Conservation (phyloP, 1,140 invertebrate genomes). For the Papilio glaucus region DNA sequence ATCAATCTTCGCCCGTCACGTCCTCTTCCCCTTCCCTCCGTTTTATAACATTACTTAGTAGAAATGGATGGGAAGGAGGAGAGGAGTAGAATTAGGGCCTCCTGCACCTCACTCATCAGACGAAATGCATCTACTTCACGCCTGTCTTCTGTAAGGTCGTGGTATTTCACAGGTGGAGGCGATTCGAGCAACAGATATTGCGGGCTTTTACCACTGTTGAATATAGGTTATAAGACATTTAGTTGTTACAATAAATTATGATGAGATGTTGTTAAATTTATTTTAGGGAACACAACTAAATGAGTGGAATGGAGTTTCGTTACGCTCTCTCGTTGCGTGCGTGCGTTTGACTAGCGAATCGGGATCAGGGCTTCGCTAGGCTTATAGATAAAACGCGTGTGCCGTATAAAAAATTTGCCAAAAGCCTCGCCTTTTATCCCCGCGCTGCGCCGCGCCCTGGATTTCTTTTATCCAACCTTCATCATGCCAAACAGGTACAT, state of each 20-base stretch:
- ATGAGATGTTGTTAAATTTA: background rate
- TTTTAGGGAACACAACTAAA: background rate
- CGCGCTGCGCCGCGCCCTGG: constrained; percentile 34
- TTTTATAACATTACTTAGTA: no score
- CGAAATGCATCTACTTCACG: no score
- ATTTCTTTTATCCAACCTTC: constrained; percentile 53
- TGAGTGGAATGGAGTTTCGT: background rate
- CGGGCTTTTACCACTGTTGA: no score
- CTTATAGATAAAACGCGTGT: constrained; percentile 61
- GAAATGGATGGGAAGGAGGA: no score
- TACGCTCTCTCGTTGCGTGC: constrained; percentile 41
- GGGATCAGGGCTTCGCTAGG: constrained; percentile 61
- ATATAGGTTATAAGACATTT: constrained; percentile 26
- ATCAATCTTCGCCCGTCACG: no score
- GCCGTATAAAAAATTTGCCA: constrained; percentile 39
- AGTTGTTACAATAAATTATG: constrained; percentile 55
- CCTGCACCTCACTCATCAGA: no score
- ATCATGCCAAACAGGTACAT: constrained; percentile 53
- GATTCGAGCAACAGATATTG: no score
- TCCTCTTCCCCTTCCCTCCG: no score
- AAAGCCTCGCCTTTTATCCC: constrained; percentile 45
- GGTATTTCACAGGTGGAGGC: no score
- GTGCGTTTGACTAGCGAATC: constrained; percentile 49
- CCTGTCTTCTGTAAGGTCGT: no score
- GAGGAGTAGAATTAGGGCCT: no score